Base-by-base conservation (phyloP, 2,888 invertebrate genomes). In the Flexamia atlantica region DNA sequence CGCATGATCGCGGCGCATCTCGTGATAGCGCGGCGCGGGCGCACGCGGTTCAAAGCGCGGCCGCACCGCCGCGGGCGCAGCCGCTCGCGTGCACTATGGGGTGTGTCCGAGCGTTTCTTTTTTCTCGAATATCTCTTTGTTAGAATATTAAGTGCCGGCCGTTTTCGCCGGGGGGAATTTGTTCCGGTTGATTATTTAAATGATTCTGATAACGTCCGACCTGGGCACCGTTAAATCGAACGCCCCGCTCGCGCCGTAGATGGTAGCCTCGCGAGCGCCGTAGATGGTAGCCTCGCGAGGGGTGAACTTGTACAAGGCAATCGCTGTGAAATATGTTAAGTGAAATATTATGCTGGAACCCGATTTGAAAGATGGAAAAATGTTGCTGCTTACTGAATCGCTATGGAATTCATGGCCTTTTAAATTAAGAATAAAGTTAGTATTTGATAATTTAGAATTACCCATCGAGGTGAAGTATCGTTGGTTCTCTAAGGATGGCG, bases 71-170 rank as follows among this genome's bases (percentile, higher is more conserved):
- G 5, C 32, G 32, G 53, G 50, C 30, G 3, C 50, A 5, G 0
- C 30, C 2, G 30, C 79, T 79, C 53, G 53, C 57, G 79, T 79
- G 79, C 79, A 7, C 57, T 79, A 79, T 79, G 79, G 79, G 79
- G 79, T 79, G 79, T 53, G 79, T 25, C 30, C 23, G 57, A 32
- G 36, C 53, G 28, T 79, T 79, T 57, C 79, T 79, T 79, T 79
- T 79, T 79, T 79, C 79, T 53, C 57, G 79, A 57, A 79, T 57
- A 79, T 79, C 79, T 79, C 79, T 79, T 79, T 79, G 79, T 79
- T 79, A 79, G 79, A 79, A 79, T 79, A 79, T 79, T 79, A 79
- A 79, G 79, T 79, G 57, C 79, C 79, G 79, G 79, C 79, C 28
- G 40, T 76, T 70, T 76, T 76, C 46, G 50, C 76, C 79, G 2